Evolutionary conservation across 2,797 vertebrate species (phyloP).

Genomic region (Cynopterus sphinx): DNA sequence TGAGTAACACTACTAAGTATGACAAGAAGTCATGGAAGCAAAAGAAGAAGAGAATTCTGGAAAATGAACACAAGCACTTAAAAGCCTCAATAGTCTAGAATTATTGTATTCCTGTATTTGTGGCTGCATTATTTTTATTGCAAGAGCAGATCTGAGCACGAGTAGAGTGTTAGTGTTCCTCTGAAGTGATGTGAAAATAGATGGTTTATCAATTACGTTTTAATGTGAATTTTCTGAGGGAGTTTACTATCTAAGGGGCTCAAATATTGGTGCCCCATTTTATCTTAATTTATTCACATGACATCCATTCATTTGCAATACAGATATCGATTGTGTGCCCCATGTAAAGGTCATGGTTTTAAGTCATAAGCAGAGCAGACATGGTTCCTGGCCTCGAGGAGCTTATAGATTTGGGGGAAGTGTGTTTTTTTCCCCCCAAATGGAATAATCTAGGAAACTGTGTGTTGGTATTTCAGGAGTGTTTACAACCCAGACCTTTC

Average conservation of each 20-base stretch:
- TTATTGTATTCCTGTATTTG: background rate
- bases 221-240: constrained; percentile 8
- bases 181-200: background rate
- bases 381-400: background rate
- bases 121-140: background rate
- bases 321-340: background rate
- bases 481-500: background rate
- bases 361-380: background rate
- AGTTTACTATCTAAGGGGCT: background rate
- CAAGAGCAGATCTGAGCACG: background rate
- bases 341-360: background rate
- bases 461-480: background rate
- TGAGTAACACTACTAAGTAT: background rate
- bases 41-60: background rate
- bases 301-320: background rate
- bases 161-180: background rate
- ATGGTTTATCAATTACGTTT: background rate
- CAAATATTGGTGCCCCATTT: background rate
- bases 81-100: background rate
- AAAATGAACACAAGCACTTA: background rate
- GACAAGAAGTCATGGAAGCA: background rate
- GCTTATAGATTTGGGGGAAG: background rate
- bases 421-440: background rate
- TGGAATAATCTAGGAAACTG: background rate
- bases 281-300: background rate